Conservation (phyloP, 37 sponge, comb jelly and placozoan species). For the Oscarella lobularis region DNA sequence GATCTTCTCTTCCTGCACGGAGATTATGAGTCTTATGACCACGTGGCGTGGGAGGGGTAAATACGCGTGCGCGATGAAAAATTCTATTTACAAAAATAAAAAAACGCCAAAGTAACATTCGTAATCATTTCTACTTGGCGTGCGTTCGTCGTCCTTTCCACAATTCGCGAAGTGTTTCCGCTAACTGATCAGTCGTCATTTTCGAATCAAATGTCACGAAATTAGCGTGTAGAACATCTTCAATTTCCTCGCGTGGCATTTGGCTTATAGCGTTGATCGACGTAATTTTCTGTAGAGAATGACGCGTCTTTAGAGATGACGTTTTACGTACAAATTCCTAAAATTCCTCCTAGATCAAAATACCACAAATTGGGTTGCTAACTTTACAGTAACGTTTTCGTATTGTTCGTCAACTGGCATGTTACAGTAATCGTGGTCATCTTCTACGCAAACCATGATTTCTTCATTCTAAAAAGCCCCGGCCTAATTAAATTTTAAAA, state of each 20-base stretch:
- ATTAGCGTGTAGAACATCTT: not conserved
- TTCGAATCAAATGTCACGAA: not conserved
- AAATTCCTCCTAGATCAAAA: no score
- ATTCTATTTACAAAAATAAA: no score
- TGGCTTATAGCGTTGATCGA: not conserved
- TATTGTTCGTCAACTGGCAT: not conserved
- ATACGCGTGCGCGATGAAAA: no score
- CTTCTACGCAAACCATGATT: not conserved
- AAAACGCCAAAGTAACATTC: no score
- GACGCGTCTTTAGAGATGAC: not conserved
- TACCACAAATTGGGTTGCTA: no score
- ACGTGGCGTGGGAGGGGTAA: no score
- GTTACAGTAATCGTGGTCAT: not conserved
- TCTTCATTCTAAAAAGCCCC: conserved; percentile 4
- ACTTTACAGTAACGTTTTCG: no score
- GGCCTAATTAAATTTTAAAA: not conserved
- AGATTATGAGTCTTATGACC: no score
- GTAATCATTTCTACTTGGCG: no score
- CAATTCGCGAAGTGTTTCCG: not conserved
- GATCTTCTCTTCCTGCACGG: no score
- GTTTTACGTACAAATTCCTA: not conserved
- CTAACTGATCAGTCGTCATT: not conserved
- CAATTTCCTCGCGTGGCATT: not conserved
- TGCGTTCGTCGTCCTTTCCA: no score
- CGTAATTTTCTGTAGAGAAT: not conserved